These are phyloP conservation scores for Caenorhabditis drosophilae DNA, from an alignment of 2,888 invertebrate genomes.

Conservation along the genomic window DNA sequence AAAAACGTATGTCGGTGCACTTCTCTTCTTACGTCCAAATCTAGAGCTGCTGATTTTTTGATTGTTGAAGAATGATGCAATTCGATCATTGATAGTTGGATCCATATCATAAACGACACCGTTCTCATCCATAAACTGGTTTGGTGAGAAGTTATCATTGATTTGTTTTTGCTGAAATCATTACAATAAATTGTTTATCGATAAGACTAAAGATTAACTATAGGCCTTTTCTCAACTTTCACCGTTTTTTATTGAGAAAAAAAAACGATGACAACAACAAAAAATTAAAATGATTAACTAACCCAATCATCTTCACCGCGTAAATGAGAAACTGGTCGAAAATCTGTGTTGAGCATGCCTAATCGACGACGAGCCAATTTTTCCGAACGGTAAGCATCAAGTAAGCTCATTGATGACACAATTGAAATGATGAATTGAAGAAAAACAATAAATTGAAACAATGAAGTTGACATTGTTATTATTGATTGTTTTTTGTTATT, in stretches of 20 bases:
- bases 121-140: conserved; percentile 52
- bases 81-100: conserved; percentile 44
- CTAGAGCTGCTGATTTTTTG: conserved; percentile 27
- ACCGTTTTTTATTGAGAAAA: not conserved
- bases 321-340: conserved; percentile 45
- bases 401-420: conserved; percentile 40
- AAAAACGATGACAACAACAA: too few species aligned
- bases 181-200: not conserved
- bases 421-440: conserved; percentile 20
- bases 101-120: conserved; percentile 50
- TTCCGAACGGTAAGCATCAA: conserved; percentile 46
- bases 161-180: conserved; percentile 45
- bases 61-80: conserved; percentile 36
- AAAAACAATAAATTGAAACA: conserved; percentile 22
- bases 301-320: conserved; percentile 54
- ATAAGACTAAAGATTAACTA: too few species aligned
- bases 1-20: conserved; percentile 12
- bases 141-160: conserved; percentile 39
- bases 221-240: too few species aligned
- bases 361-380: conserved; percentile 38
- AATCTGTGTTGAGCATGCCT: conserved; percentile 44
- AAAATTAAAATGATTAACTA: conserved; percentile 3
- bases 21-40: conserved; percentile 37
- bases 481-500: too few species aligned
- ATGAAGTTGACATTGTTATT: conserved; percentile 8